Evolutionary conservation across 2,113 vertebrate species (phyloP).

Genomic region (Sapajus apella): DNA sequence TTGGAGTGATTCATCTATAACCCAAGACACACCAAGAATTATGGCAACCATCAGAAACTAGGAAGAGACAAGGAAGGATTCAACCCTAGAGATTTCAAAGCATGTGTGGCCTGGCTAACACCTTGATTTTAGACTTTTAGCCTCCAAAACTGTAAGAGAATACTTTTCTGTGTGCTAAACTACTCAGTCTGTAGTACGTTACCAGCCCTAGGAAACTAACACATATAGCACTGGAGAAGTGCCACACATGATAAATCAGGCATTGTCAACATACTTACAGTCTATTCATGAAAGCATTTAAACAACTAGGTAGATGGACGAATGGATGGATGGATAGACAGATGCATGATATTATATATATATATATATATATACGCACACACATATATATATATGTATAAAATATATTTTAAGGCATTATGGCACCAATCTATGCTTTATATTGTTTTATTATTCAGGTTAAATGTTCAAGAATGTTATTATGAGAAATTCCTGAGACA

Average conservation of each 20-base stretch:
- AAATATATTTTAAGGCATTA: background rate
- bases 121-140: background rate
- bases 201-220: background rate
- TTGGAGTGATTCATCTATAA: background rate
- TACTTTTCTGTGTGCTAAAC: background rate
- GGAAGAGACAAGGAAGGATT: background rate
- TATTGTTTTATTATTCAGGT: background rate
- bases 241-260: background rate
- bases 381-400: background rate
- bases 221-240: background rate
- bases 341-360: background rate
- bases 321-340: background rate
- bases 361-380: background rate
- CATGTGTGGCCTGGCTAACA: fast-evolving
- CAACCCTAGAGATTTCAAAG: background rate
- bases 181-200: background rate
- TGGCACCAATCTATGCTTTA: background rate
- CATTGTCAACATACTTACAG: background rate
- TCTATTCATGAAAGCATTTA: background rate
- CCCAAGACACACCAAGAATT: background rate
- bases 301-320: background rate
- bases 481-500: background rate
- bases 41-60: background rate
- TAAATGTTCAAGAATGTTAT: background rate
- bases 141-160: background rate